Evolutionary conservation across 2,888 invertebrate genomes (phyloP), one percentile per base, ranked within the genome.

Genomic region (Hemistola chrysoprasaria): DNA sequence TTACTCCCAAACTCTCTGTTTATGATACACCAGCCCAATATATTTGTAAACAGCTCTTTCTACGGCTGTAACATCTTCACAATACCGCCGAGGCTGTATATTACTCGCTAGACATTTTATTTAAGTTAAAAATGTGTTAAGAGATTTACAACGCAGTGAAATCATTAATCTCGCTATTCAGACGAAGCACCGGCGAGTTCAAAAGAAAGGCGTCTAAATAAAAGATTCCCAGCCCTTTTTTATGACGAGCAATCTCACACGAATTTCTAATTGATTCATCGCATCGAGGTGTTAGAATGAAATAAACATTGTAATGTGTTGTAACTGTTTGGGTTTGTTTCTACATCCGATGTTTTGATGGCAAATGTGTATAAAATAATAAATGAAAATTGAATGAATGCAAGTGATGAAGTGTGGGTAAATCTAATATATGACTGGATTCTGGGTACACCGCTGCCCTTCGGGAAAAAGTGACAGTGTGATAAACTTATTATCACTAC

Each of bases 251-350:
- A 53, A 54, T 58, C 52, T 43, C 40, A 59, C 36, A 57, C 53
- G 56, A 59, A 62, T 59, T 64, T 65, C 45, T 62, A 73, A 73
- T 72, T 71, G 69, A 72, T 72, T 69, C 70, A 60, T 70, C 63
- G 56, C 70, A 60, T 69, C 62, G 56, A 58, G 49, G 62, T 50
- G 53, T 40, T 45, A 46, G 49, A 60, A 63, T 65, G 52, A 65
- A 64, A 69, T 63, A 68, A 68, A 62, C 62, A 64, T 67, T 64
- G 60, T 58, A 44, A 49, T 46, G 33, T 51, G 31, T 47, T 51
- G 40, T 40, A 51, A 52, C 55, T 49, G 53, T 40, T 45, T 36
- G 42, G 35, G 22, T 47, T 26, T 27, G 32, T 48, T 37, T 46
- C 35, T 30, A 40, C 36, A 47, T 23, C 21, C 40, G 11, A 31